Evolutionary conservation across 1,140 invertebrate genomes (phyloP).

Genomic region (Latrodectus geometricus): DNA sequence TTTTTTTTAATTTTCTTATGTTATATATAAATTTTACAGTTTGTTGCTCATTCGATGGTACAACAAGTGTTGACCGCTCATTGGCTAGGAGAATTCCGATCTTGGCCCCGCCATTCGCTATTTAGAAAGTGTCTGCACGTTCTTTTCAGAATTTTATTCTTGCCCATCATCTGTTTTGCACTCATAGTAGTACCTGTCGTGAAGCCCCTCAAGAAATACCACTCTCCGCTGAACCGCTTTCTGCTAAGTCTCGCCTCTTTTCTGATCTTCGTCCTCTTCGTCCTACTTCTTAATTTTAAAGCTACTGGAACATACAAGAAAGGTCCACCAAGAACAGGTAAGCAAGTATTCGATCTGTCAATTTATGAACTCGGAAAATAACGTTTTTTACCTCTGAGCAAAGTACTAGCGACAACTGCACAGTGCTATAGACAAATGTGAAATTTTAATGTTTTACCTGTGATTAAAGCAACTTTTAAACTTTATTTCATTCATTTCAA

Average conservation of each 20-base stretch:
- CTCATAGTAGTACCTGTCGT: constrained; percentile 69
- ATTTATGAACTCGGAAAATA: too few relatives aligned
- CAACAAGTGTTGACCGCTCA: constrained; percentile 75
- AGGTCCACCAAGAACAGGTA: constrained; percentile 72
- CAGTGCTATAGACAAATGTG: too few relatives aligned
- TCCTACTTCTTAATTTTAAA: constrained; percentile 73
- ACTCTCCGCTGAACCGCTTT: constrained; percentile 35
- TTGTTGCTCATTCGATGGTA: constrained; percentile 80
- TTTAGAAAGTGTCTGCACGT: constrained; percentile 68
- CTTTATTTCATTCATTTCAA: too few relatives aligned
- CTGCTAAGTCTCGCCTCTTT: constrained; percentile 75
- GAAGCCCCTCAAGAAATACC: constrained; percentile 73
- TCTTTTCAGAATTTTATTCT: not conserved
- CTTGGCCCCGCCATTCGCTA: constrained; percentile 72
- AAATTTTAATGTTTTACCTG: too few relatives aligned
- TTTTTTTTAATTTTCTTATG: too few relatives aligned
- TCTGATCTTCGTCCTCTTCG: constrained; percentile 72
- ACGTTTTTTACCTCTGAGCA: too few relatives aligned
- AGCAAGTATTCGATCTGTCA: too few relatives aligned
- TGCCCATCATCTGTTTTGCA: constrained; percentile 32
- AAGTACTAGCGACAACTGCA: too few relatives aligned
- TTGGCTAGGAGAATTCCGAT: constrained; percentile 74
- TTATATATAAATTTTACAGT: constrained; percentile 67
- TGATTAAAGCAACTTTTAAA: too few relatives aligned
- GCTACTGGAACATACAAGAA: constrained; percentile 66